phyloP scores from a whole-genome alignment of 2,797 vertebrate genomes.

The Bovichtus diacanthus region DNA sequence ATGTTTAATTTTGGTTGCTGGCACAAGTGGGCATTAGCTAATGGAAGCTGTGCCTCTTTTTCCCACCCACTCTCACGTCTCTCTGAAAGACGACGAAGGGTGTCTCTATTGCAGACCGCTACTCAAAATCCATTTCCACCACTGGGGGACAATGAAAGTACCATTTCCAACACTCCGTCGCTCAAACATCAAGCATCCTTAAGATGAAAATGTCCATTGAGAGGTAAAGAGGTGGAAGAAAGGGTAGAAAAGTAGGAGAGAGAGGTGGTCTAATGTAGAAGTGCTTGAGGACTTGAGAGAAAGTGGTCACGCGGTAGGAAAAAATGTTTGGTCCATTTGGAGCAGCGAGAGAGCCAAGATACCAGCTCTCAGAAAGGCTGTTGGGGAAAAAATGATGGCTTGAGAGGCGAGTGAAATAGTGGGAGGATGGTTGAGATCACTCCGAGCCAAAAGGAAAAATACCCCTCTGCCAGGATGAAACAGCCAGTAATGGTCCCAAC shows the following conservation, averaged over 20 bases:
- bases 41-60: constrained; percentile 80
- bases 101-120: constrained; percentile 74
- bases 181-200: constrained; percentile 91
- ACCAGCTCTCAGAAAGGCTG: constrained; percentile 85
- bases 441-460: constrained; percentile 73
- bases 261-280: constrained; percentile 86
- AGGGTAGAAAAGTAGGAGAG: constrained; percentile 70
- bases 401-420: constrained; percentile 67
- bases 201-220: constrained; percentile 85
- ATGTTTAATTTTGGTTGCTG: constrained; percentile 77
- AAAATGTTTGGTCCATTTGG: constrained; percentile 90
- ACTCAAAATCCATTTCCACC: constrained; percentile 86
- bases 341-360: constrained; percentile 76
- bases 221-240: constrained; percentile 80
- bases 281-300: constrained; percentile 86
- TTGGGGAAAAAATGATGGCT: constrained; percentile 78
- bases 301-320: constrained; percentile 84
- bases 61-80: constrained; percentile 70
- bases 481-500: constrained; percentile 75
- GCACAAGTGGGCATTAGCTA: constrained; percentile 88
- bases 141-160: constrained; percentile 78
- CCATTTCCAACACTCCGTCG: constrained; percentile 72
- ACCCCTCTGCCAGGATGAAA: constrained; percentile 71
- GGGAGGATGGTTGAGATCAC: constrained; percentile 69
- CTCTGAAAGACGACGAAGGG: constrained; percentile 70